These are phyloP conservation scores for Choreutis nemorana DNA, from an alignment of 2,888 invertebrate genomes.

Conservation along the genomic window DNA sequence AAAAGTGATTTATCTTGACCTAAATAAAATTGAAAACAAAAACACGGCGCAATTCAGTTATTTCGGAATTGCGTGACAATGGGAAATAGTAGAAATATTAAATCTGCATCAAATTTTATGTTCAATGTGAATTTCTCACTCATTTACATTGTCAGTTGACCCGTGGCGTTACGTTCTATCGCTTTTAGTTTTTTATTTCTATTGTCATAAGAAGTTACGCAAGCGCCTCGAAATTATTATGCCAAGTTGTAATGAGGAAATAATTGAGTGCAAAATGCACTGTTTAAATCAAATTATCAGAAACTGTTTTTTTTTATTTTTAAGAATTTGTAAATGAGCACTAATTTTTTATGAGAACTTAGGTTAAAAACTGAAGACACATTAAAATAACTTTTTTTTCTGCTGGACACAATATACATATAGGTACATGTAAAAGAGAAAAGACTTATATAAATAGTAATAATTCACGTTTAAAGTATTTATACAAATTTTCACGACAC, in stretches of 20 bases:
- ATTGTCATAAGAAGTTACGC: constrained; percentile 28
- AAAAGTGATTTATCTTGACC: too few species aligned
- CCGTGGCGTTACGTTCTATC: constrained; percentile 28
- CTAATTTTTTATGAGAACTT: too few species aligned
- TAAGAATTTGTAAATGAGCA: neutral
- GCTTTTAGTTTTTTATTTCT: constrained; percentile 21
- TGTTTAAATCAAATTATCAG: neutral
- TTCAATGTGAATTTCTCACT: constrained; percentile 17
- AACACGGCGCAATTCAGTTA: too few species aligned
- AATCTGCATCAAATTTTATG: neutral
- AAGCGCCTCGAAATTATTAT: constrained; percentile 23
- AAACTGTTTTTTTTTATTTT: neutral
- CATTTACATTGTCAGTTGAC: constrained; percentile 34
- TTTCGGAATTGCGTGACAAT: neutral
- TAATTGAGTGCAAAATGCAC: neutral
- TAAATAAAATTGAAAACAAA: too few species aligned
- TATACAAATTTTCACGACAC: too few species aligned
- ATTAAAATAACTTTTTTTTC: too few species aligned
- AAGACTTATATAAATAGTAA: too few species aligned
- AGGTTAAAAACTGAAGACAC: too few species aligned
- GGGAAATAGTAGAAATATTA: neutral
- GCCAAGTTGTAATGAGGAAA: constrained; percentile 14
- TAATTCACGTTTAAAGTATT: too few species aligned
- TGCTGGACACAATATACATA: too few species aligned
- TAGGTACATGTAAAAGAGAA: too few species aligned